Base-by-base conservation (phyloP, 2,797 vertebrate species). In the Acanthurus lineatus region DNA sequence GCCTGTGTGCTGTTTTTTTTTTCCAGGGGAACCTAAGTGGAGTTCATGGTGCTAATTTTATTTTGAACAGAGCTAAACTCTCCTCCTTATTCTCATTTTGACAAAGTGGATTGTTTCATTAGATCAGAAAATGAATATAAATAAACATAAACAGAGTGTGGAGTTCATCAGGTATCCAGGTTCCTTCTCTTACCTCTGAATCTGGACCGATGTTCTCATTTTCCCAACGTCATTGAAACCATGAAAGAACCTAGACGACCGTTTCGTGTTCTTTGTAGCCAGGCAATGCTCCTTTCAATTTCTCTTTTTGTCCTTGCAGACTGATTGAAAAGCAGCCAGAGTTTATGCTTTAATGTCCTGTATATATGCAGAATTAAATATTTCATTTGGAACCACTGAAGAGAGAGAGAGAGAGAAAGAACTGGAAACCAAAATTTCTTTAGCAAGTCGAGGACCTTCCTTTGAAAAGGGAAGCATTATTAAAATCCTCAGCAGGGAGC, bases 351-450 rank as follows among this genome's bases (percentile, higher is more conserved):
- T 89, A 90, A 93, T 92, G 83, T 77, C 84, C 85, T 70, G 83
- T 89, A 87, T 91, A 86, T 88, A 91, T 90, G 86, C 84, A 88
- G 73, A 84, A 79, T 78, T 89, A 66, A 90, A 90, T 90, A 85
- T 93, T 91, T 92, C 48, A 91, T 91, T 87, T 69, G 66, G 47
- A 84, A 38, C 61, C 59, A 53, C 62, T 35, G 58, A 56, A 73
- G 73, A 73, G 73, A 64, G 66, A 68, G 61, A 25, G 25, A 25
- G 25, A 25, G 25, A 25, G 25, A 25, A 3, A 25, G 25, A 85
- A 85, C 76, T 83, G 68, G 79, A 88, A 81, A 58, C 12, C 19
- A 40, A 49, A 63, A 2, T 62, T 63, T 53, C 35, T 10, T 17
- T 2, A 54, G 40, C 54, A 25, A 5, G 35, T 58, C 47, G 12